Evolutionary conservation across 2,113 vertebrate species (phyloP).

Genomic region (Arizona elegans): DNA sequence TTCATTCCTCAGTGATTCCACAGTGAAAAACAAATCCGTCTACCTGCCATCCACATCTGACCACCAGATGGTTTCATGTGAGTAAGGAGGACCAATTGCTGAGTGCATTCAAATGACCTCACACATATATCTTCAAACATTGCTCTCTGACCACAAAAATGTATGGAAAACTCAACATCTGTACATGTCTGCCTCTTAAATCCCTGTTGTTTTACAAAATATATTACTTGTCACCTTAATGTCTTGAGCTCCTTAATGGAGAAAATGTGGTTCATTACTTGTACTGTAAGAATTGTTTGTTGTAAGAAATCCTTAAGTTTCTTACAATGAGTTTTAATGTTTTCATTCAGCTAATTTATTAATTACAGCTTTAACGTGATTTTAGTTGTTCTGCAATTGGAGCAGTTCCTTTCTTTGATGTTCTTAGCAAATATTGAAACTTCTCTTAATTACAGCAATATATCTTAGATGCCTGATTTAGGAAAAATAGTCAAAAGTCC

Average conservation of each 20-base stretch:
- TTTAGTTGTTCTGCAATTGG: background rate
- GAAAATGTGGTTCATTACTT: constrained; percentile 59
- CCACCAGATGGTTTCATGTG: constrained; percentile 61
- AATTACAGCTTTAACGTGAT: background rate
- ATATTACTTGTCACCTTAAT: constrained; percentile 61
- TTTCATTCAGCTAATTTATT: constrained; percentile 34
- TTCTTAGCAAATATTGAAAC: background rate
- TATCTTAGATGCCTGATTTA: background rate
- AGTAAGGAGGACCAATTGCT: constrained; percentile 48
- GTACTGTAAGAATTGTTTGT: constrained; percentile 44
- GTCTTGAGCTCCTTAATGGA: constrained; percentile 46
- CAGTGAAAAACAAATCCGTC: constrained; percentile 51
- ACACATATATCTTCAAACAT: constrained; percentile 68
- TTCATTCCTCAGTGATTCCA: constrained; percentile 56
- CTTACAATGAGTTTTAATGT: constrained; percentile 42
- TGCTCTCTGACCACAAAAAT: constrained; percentile 66
- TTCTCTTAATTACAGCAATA: background rate
- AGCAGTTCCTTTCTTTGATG: background rate
- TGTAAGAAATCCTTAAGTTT: constrained; percentile 59
- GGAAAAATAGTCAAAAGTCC: background rate
- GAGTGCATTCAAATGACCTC: constrained; percentile 68
- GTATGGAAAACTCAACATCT: constrained; percentile 58
- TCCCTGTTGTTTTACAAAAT: constrained; percentile 63
- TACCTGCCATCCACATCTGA: constrained; percentile 72
- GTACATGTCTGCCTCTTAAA: constrained; percentile 61